phyloP scores from a whole-genome alignment of 2,113 vertebrate genomes.

The Misgurnus mizolepis region DNA sequence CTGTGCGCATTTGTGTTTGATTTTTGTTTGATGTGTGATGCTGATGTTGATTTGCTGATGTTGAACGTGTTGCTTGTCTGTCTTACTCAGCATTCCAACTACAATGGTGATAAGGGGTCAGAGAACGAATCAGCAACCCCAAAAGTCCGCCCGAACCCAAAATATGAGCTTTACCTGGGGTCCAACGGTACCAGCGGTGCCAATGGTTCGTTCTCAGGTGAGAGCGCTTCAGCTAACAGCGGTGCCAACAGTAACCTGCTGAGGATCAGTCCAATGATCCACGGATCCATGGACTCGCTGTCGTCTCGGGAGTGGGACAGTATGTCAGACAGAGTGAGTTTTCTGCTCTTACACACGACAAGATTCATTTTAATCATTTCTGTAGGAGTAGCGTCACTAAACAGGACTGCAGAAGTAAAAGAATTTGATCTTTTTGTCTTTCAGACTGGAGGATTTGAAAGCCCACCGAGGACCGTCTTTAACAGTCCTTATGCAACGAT shows the following conservation, averaged over 20 bases:
- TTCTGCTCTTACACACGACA: neutral
- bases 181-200: constrained; percentile 34
- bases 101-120: constrained; percentile 63
- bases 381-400: too few relatives aligned
- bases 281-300: constrained; percentile 74
- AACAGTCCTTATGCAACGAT: constrained; percentile 71
- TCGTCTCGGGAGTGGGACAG: constrained; percentile 70
- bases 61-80: neutral
- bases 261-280: constrained; percentile 54
- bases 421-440: neutral
- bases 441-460: constrained; percentile 62
- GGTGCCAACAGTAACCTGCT: constrained; percentile 59
- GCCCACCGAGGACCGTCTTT: constrained; percentile 65
- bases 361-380: too few relatives aligned
- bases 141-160: constrained; percentile 61
- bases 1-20: too few relatives aligned
- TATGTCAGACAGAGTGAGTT: constrained; percentile 69
- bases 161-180: constrained; percentile 73
- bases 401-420: too few relatives aligned
- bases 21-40: neutral
- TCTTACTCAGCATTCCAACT: constrained; percentile 64
- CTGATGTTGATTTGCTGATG: neutral
- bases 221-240: neutral
- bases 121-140: constrained; percentile 64
- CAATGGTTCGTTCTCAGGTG: neutral